A percentile compares a stretch with the other conserved stretches of the same genome.
Evolutionary conservation across 2,113 vertebrate species (phyloP).

Genomic region (Hystrix cristata): DNA sequence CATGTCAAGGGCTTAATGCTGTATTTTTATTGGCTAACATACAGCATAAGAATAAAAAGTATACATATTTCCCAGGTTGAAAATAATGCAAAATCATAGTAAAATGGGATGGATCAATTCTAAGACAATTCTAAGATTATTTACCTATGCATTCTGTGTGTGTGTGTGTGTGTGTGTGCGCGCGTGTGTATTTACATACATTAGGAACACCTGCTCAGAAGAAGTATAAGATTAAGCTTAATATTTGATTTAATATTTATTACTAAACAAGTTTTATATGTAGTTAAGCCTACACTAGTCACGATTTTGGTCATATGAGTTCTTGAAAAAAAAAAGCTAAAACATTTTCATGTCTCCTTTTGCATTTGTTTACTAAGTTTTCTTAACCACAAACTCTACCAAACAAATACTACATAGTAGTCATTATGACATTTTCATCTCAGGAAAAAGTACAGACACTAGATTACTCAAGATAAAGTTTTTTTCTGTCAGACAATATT

Average conservation of each 20-base stretch:
- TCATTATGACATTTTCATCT: not conserved
- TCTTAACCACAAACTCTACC: not conserved
- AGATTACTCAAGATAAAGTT: not conserved
- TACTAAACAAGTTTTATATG: not conserved
- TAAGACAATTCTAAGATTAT: not conserved
- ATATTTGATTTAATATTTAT: slow-evolving; percentile 30
- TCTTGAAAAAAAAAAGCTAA: not conserved
- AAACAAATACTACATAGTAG: not conserved
- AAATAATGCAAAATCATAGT: not conserved
- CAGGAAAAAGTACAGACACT: not conserved
- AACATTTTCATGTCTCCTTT: not conserved
- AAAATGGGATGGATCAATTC: not conserved
- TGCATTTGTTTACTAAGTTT: not conserved
- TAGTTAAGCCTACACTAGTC: not conserved
- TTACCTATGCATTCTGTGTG: not conserved
- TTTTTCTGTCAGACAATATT: not conserved
- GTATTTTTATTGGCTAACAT: not conserved
- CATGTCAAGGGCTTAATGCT: not conserved
- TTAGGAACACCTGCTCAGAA: not conserved
- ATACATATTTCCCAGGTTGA: not conserved
- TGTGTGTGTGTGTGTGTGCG: not conserved
- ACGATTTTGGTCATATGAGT: not conserved
- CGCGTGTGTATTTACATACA: not conserved
- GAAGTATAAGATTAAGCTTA: not conserved
- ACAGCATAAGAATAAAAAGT: not conserved